Percentiles rank a stretch among this genome's conserved stretches.
phyloP scores from a whole-genome alignment of 2,113 vertebrate species.

The Oreochromis niloticus region DNA sequence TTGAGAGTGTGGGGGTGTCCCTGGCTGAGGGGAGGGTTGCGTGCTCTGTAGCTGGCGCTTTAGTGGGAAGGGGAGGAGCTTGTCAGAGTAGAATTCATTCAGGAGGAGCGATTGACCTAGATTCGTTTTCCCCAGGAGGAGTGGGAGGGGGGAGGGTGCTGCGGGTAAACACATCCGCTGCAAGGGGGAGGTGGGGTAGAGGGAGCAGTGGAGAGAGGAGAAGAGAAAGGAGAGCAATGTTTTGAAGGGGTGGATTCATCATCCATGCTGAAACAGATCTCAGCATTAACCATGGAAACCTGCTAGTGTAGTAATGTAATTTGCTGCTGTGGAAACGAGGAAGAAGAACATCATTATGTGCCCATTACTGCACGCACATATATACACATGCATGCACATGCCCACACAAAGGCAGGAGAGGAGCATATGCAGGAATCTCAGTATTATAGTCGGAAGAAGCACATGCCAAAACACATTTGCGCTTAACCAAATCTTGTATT shows the following conservation, averaged over 20 bases:
- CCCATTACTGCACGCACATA: not conserved
- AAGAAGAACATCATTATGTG: not conserved
- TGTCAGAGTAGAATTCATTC: conserved; percentile 74
- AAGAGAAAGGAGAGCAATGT: conserved; percentile 32
- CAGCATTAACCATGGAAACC: conserved; percentile 1
- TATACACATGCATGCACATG: not conserved
- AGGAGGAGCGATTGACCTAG: conserved; percentile 79
- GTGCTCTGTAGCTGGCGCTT: conserved; percentile 53
- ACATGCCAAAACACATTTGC: conserved; percentile 4
- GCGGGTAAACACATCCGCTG: conserved; percentile 70
- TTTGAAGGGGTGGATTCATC: conserved; percentile 32
- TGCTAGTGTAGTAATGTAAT: conserved; percentile 1
- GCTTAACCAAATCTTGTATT: not conserved
- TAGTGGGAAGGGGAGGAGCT: conserved; percentile 62
- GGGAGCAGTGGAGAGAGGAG: conserved; percentile 15
- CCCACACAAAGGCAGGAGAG: not conserved
- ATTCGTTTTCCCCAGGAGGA: conserved; percentile 68
- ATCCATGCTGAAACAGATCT: conserved; percentile 42
- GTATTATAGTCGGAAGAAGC: not conserved
- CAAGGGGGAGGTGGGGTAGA: conserved; percentile 33
- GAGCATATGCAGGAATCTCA: not conserved
- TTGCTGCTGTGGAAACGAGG: not conserved
- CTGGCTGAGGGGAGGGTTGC: conserved; percentile 64
- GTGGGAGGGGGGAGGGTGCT: conserved; percentile 31
- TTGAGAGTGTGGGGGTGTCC: conserved; percentile 63